Base-by-base conservation (phyloP, 2,888 invertebrate genomes). In the Drosophila koepferae region DNA sequence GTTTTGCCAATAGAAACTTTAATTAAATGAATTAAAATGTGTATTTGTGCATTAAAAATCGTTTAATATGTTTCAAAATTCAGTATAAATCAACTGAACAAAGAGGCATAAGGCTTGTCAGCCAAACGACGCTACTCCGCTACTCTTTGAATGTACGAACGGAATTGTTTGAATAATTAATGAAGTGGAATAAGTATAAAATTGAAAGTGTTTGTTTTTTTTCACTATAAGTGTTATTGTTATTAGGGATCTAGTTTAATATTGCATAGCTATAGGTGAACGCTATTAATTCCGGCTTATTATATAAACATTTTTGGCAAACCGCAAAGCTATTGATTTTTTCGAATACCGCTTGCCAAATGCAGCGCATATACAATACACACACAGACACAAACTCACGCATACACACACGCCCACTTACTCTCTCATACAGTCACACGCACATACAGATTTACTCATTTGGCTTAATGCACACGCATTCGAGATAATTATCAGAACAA, bases 401-500 rank as follows among this genome's bases (percentile, higher is more conserved):
- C 36, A 36, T 10, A n/a, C 54, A 20, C 14, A n/a, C 41, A 34
- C 28, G 40, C 46, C 44, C 49, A 55, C 51, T 68, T 56, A 73
- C n/a, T 31, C 28, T n/a, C 23, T 6, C 34, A n/a, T 16, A 49
- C 10, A 59, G 6, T 36, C 43, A 38, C 20, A 34, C 31, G n/a
- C 10, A 54, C 10, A 10, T n/a, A 54, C n/a, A 44, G 28, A 44
- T 61, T 60, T 62, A 41, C 38, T 71, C 48, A 68, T 83, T 81
- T 86, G 75, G 81, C 81, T 81, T 80, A 73, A 81, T 73, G 83
- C 66, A 77, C 81, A 77, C 81, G 72, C 80, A 79, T 74, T 54
- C 12, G 10, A 48, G 53, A 77, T 55, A 41, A 41, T 71, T 67
- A 74, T 63, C 60, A 59, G 16, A 2, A 43, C 38, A 74, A 53